These are phyloP conservation scores for Orbicella faveolata DNA, from an alignment of 64 coral and sea anemone genomes.

Conservation along the genomic window DNA sequence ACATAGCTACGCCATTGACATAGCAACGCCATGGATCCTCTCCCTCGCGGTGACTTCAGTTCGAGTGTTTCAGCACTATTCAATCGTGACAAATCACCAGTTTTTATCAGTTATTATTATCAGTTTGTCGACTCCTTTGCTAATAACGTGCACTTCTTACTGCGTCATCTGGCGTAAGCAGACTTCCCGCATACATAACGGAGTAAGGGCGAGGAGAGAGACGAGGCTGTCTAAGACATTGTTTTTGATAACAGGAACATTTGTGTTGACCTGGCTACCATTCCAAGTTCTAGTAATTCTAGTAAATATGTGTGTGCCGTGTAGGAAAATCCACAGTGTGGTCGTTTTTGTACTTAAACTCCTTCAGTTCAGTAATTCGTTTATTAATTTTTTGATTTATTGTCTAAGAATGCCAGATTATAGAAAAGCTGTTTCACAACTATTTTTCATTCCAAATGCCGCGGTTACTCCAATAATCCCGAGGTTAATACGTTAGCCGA, in stretches of 20 bases:
- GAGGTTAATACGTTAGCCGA: no score
- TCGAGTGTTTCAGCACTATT: background rate
- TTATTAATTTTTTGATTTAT: conserved; percentile 38
- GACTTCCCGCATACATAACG: background rate
- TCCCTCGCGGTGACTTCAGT: background rate
- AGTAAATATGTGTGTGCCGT: background rate
- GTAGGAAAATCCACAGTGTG: background rate
- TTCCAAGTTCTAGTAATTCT: conserved; percentile 24
- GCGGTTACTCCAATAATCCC: no score
- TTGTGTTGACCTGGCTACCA: conserved; percentile 32
- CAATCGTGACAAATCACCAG: background rate
- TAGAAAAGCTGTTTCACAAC: conserved; percentile 11
- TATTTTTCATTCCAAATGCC: background rate
- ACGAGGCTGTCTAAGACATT: background rate
- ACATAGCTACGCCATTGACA: background rate
- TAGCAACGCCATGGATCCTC: conserved; percentile 22
- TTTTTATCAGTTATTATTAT: background rate
- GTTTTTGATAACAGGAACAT: conserved; percentile 20
- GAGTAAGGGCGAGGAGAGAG: background rate
- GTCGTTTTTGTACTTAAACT: conserved; percentile 6
- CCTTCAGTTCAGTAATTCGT: conserved; percentile 34
- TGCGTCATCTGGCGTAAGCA: conserved; percentile 14
- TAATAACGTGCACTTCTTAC: background rate
- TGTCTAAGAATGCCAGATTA: conserved; percentile 18
- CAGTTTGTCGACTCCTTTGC: background rate